These are phyloP conservation scores for Enteromius viviparus DNA, from an alignment of 2,797 vertebrate species.

Conservation along the genomic window DNA sequence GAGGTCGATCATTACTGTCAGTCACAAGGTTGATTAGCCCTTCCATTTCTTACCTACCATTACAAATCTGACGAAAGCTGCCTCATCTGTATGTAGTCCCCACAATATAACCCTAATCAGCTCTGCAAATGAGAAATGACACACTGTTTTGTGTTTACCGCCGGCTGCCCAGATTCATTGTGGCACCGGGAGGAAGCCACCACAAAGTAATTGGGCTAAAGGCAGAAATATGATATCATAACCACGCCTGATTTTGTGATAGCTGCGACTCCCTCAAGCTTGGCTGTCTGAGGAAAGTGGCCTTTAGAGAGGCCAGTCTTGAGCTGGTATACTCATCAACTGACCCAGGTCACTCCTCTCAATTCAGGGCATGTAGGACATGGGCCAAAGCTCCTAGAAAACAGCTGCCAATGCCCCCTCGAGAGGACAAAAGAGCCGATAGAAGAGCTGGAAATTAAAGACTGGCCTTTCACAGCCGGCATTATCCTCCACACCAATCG, in stretches of 20 bases:
- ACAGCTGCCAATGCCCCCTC: constrained; percentile 58
- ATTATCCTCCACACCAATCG: constrained; percentile 73
- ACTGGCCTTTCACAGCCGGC: constrained; percentile 76
- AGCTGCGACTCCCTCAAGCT: constrained; percentile 72
- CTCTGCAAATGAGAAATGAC: constrained; percentile 69
- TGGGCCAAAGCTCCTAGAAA: constrained; percentile 63
- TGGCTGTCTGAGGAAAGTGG: constrained; percentile 64
- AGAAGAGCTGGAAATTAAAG: constrained; percentile 76
- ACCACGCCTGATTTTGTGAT: constrained; percentile 78
- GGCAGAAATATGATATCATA: constrained; percentile 81
- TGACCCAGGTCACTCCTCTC: constrained; percentile 70
- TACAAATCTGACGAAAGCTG: constrained; percentile 74
- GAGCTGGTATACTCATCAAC: constrained; percentile 68
- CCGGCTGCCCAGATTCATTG: constrained; percentile 34
- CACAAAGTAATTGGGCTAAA: constrained; percentile 79
- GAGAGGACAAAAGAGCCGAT: constrained; percentile 75
- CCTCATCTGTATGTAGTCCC: constrained; percentile 72
- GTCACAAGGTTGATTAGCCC: constrained; percentile 76
- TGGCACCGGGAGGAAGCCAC: constrained; percentile 27
- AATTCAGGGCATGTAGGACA: constrained; percentile 67
- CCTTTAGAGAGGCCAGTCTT: constrained; percentile 65
- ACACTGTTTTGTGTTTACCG: constrained; percentile 75
- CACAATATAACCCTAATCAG: constrained; percentile 78
- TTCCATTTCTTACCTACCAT: constrained; percentile 66
- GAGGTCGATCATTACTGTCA: constrained; percentile 71